Conservation (phyloP, 2,113 vertebrate genomes). For the Turnix velox region DNA sequence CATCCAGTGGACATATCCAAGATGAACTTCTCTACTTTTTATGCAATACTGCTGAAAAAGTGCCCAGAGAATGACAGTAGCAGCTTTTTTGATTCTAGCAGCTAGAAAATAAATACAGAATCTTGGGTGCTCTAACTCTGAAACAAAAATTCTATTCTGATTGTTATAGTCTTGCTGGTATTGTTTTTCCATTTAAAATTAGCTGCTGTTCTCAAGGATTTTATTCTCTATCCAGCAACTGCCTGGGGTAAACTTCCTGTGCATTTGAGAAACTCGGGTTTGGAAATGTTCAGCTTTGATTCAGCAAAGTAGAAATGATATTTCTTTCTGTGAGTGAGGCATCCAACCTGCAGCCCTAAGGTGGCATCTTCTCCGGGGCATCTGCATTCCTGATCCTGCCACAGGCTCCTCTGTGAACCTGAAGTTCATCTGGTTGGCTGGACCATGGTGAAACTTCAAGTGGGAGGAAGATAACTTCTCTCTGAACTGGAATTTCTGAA, state of each 20-base stretch:
- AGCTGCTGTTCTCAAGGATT: not conserved
- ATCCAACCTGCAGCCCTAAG: not conserved
- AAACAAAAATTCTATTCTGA: not conserved
- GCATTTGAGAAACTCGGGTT: not conserved
- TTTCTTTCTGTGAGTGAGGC: not conserved
- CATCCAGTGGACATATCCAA: not conserved
- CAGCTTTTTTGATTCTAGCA: not conserved
- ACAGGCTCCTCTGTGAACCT: not conserved
- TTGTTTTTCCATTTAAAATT: not conserved
- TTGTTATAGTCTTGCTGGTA: not conserved
- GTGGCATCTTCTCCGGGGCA: not conserved
- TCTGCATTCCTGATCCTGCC: not conserved
- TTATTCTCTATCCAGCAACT: not conserved
- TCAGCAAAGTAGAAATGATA: not conserved
- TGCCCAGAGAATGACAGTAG: fast-evolving
- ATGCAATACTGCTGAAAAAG: not conserved
- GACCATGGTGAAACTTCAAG: not conserved
- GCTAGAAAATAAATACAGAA: not conserved
- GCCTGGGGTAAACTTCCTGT: fast-evolving
- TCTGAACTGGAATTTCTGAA: not conserved
- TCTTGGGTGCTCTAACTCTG: not conserved
- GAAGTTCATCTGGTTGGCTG: not conserved
- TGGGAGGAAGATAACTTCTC: not conserved
- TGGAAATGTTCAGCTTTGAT: not conserved
- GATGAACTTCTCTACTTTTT: not conserved